Conservation (phyloP, 2,113 vertebrate species). For the Plotosus lineatus region DNA sequence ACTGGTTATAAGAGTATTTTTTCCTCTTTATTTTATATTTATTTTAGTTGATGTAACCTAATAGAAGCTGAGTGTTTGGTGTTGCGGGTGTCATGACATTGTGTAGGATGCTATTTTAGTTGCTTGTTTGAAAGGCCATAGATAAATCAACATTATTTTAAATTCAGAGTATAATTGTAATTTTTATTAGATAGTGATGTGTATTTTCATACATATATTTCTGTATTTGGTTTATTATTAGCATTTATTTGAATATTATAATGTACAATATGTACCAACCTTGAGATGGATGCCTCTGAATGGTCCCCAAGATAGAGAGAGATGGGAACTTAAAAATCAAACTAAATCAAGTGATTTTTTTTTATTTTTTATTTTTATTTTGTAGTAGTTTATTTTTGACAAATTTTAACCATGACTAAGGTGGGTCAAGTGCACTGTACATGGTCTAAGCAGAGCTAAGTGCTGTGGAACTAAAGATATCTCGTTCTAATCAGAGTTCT, state of each 20-base stretch:
- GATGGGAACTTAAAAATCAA: too few species aligned
- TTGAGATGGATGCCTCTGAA: too few species aligned
- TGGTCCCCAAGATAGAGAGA: too few species aligned
- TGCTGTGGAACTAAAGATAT: too few species aligned
- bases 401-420: too few species aligned
- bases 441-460: too few species aligned
- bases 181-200: not conserved
- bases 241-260: not conserved
- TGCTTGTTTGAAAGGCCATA: not conserved
- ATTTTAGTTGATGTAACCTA: conserved; percentile 26
- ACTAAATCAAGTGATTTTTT: too few species aligned
- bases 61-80: not conserved
- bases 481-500: too few species aligned
- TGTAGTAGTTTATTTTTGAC: too few species aligned
- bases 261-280: too few species aligned
- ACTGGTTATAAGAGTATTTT: not conserved
- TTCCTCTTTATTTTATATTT: not conserved
- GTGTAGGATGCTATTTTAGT: not conserved
- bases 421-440: too few species aligned
- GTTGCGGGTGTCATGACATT: not conserved
- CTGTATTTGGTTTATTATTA: not conserved
- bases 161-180: not conserved
- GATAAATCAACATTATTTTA: not conserved
- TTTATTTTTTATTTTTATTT: too few species aligned
- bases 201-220: not conserved